Evolutionary conservation across 2,888 invertebrate genomes (phyloP).

Genomic region (Macropis europaea): DNA sequence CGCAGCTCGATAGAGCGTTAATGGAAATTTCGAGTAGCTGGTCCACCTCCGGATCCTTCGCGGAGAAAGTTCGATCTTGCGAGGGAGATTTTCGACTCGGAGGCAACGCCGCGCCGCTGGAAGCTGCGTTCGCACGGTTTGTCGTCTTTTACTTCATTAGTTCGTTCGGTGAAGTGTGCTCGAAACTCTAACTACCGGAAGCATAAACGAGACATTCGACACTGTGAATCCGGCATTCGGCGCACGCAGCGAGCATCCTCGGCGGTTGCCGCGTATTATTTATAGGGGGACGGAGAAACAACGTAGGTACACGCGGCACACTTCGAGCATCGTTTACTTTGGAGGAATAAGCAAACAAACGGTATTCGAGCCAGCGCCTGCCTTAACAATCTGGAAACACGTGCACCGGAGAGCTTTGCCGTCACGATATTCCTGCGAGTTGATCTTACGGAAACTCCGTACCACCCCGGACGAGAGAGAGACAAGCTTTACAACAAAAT

Average conservation of each 20-base stretch:
- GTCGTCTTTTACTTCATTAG: conserved; percentile 30
- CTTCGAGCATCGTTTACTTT: conserved; percentile 57
- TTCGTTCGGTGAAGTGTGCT: conserved; percentile 3
- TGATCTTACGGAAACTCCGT: conserved; percentile 22
- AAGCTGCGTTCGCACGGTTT: conserved; percentile 13
- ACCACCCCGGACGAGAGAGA: not conserved
- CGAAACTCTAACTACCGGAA: conserved; percentile 24
- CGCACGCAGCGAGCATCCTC: not conserved
- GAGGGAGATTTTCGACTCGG: not conserved
- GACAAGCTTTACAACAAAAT: not conserved
- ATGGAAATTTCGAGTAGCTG: conserved; percentile 61
- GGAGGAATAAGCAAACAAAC: conserved; percentile 56
- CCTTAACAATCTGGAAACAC: conserved; percentile 58
- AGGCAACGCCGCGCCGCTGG: not conserved
- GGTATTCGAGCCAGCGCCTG: conserved; percentile 36
- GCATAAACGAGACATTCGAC: conserved; percentile 16
- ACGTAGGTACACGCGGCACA: conserved; percentile 34
- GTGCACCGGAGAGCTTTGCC: conserved; percentile 26
- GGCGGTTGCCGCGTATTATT: conserved; percentile 39
- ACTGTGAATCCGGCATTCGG: conserved; percentile 21
- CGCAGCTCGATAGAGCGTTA: conserved; percentile 53
- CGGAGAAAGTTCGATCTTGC: conserved; percentile 10
- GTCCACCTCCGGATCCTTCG: conserved; percentile 24
- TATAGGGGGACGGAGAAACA: conserved; percentile 50
- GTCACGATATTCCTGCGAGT: conserved; percentile 25